Percentiles rank a stretch among this genome's conserved stretches.
Evolutionary conservation across 2,113 vertebrate species (phyloP).

Genomic region (Scophthalmus maximus): DNA sequence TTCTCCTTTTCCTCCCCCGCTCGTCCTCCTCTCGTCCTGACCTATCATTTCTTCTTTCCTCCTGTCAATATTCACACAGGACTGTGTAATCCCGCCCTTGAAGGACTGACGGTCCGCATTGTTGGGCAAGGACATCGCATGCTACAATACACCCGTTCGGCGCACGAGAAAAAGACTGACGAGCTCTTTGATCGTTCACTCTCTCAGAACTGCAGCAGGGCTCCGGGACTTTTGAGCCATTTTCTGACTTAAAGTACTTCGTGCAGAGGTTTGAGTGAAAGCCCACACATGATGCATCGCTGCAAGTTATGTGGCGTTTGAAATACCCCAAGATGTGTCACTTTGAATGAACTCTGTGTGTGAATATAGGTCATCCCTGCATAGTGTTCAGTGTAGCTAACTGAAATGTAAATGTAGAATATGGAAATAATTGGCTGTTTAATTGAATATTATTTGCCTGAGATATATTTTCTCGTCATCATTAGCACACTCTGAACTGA

Average conservation of each 20-base stretch:
- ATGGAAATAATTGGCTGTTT: neutral
- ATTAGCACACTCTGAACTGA: neutral
- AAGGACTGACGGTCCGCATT: conserved; percentile 41
- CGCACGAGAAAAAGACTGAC: conserved; percentile 11
- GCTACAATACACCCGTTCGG: conserved; percentile 26
- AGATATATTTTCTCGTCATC: neutral
- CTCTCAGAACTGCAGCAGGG: conserved; percentile 1
- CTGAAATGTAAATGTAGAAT: conserved; percentile 25
- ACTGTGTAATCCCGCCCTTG: conserved; percentile 49
- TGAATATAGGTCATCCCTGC: conserved; percentile 49
- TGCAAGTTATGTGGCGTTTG: conserved; percentile 56
- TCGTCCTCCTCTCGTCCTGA: conserved; percentile 25
- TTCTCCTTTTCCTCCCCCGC: conserved; percentile 36
- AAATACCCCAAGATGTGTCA: conserved; percentile 47
- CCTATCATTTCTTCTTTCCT: conserved; percentile 57
- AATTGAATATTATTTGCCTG: neutral
- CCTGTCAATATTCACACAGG: conserved; percentile 69
- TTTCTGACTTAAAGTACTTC: conserved; percentile 17
- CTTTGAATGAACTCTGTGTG: conserved; percentile 45
- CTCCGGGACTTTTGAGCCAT: conserved; percentile 1
- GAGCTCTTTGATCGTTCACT: conserved; percentile 31
- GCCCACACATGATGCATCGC: conserved; percentile 33
- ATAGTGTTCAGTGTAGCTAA: neutral
- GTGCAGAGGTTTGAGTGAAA: conserved; percentile 23
- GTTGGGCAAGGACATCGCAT: conserved; percentile 27